Evolutionary conservation across 2,797 vertebrate species (phyloP), one percentile per base, ranked within the genome.

Genomic region (Notolepis coatsorum): DNA sequence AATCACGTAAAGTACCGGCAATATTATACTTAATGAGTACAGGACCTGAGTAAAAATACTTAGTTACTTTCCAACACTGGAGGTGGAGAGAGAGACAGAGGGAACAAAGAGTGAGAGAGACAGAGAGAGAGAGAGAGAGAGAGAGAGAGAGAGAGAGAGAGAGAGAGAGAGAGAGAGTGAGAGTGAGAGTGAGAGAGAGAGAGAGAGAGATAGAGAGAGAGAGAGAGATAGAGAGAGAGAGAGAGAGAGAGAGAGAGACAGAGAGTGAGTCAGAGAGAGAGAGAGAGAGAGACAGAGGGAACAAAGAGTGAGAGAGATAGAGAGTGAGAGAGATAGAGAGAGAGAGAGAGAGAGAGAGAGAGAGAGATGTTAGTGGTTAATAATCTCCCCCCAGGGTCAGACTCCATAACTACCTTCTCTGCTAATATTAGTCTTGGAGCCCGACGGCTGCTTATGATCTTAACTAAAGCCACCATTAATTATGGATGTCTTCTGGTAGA

Each of bases 391-490:
- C 6, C 13, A 21, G 5, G 20, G 9, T 4, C 23, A 10, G 9
- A 41, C 8, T 41, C 30, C 21, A 7, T 39, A 18, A 41, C 18
- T 10, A 20, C 7, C 9, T 8, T n/a, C 12, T n/a, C 35, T 41
- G 17, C 46, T 41, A 50, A 61, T 42, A 7, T 28, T 31, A 42
- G 35, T 61, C 17, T 60, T 38, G 18, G 37, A 53, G 42, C 9
- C 30, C 2, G 12, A 17, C 20, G 13, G 13, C 18, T 20, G 54
- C 12, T 18, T 46, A 28, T 47, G 3, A 12, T 10, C 17, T 3
- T 41, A 17, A 28, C 4, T 27, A 45, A 59, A 5, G 38, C 15
- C 9, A 8, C 7, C 35, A 39, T 38, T 17, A 12, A 27, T 27
- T 18, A 48, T 38, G 2, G 4, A 39, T 49, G 7, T 49, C 13